A percentile compares a stretch with the other conserved stretches of the same genome.
phyloP scores from a whole-genome alignment of 2,797 vertebrate genomes.

The Mus minutoides region DNA sequence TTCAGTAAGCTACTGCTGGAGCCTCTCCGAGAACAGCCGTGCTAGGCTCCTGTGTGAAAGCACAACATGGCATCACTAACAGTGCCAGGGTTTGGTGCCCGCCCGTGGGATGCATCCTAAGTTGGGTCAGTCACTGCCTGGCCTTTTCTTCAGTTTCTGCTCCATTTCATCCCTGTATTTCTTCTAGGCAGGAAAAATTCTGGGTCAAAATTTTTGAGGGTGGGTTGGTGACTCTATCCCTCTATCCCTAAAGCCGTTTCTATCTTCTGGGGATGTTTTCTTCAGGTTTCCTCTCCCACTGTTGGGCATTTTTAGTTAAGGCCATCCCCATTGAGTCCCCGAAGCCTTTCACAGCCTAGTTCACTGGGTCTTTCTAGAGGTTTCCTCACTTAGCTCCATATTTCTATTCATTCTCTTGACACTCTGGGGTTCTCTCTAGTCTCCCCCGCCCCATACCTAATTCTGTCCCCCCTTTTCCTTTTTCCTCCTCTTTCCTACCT shows the following conservation, averaged over 20 bases:
- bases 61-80: neutral
- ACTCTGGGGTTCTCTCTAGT: neutral
- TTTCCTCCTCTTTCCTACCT: neutral
- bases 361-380: neutral
- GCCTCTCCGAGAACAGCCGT: neutral
- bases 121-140: neutral
- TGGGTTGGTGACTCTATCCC: too few species aligned
- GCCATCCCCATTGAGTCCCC: neutral
- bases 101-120: neutral
- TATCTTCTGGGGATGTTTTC: neutral
- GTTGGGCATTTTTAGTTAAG: neutral
- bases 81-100: neutral
- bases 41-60: neutral
- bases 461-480: neutral
- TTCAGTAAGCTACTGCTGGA: neutral
- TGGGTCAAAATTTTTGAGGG: neutral
- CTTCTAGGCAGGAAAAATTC: neutral
- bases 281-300: neutral
- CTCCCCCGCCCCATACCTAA: neutral
- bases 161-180: neutral
- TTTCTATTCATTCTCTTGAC: neutral
- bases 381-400: neutral
- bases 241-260: neutral
- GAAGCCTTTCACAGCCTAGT: neutral
- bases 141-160: neutral